Base-by-base conservation (phyloP, 2,113 vertebrate species). In the Sclerurus mexicanus region DNA sequence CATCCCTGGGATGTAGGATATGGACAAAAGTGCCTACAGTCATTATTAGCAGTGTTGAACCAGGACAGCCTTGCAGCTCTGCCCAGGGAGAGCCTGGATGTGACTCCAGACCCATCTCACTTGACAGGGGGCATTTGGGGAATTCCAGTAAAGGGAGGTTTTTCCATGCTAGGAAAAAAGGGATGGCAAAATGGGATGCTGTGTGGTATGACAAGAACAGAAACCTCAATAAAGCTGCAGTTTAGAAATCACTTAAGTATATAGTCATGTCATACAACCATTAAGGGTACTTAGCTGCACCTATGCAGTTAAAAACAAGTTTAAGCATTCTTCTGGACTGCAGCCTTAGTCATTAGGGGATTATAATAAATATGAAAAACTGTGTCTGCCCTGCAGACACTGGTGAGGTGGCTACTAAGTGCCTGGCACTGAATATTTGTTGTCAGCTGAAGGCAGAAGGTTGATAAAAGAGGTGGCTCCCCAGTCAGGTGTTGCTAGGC, bases 281-380 rank as follows among this genome's bases (percentile, higher is more conserved):
- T 90, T 95, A 85, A n/a, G 67, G 44, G 37, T 68, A 90, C 63
- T 76, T 91, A 75, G 69, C 52, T 68, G 62, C 72, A 56, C 19
- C 66, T 73, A 42, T 58, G 63, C 63, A 76, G 68, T 78, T 91
- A 40, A 79, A 87, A 94, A 90, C 35, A 58, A 55, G 44, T 19
- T 89, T 55, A 93, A 91, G 53, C 69, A 22, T 91, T 76, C 79
- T 85, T 72, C 62, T 81, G 62, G 69, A 39, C 49, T 68, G 40
- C 44, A 87, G 44, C 58, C 71, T 62, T 79, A 81, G 64, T 78
- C 74, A 95, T 89, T 89, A 79, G 1, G 4, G 53, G 40, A 66
- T 83, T 87, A 31, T 85, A 82, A 87, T 63, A 85, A 89, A 78
- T 37, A 59, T 3, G 18, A 84, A 78, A 85, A 90, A 33, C 25